Conservation (phyloP, 1,140 invertebrate genomes). For the Zaprionus camerounensis region DNA sequence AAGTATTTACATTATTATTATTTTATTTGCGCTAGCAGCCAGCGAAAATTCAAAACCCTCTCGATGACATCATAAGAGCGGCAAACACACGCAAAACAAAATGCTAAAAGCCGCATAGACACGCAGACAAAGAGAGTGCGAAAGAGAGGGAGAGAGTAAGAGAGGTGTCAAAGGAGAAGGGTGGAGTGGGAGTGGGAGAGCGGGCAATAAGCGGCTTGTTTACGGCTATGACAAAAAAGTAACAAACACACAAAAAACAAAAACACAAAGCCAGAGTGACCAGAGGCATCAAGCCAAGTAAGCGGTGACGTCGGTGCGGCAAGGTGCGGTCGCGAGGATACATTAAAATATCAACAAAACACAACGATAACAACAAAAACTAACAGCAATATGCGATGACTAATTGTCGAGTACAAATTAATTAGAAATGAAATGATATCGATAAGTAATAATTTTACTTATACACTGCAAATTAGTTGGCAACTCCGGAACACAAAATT, state of each 20-base stretch:
- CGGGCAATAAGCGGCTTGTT: constrained; percentile 33
- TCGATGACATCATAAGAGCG: constrained; percentile 65
- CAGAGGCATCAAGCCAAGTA: constrained; percentile 20
- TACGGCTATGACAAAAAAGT: constrained; percentile 32
- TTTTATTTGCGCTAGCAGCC: constrained; percentile 24
- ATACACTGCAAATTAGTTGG: not conserved
- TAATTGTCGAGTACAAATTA: constrained; percentile 44
- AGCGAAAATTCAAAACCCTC: constrained; percentile 20
- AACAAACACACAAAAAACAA: constrained; percentile 21
- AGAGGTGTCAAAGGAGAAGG: constrained; percentile 8
- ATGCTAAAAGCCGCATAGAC: constrained; percentile 34
- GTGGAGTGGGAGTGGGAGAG: constrained; percentile 7
- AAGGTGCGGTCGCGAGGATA: constrained; percentile 46
- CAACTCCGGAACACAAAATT: not conserved
- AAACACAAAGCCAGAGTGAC: constrained; percentile 30
- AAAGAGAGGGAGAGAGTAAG: constrained; percentile 6
- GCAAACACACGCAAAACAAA: constrained; percentile 40
- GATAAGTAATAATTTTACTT: constrained; percentile 5
- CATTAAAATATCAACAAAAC: constrained; percentile 8
- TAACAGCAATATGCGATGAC: constrained; percentile 29
- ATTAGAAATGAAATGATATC: constrained; percentile 54
- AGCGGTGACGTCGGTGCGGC: constrained; percentile 2
- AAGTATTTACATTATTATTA: constrained; percentile 11
- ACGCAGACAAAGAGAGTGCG: constrained; percentile 1
- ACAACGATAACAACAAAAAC: constrained; percentile 24